Base-by-base conservation (phyloP, 2,797 vertebrate genomes). In the Cyclura pinguis region DNA sequence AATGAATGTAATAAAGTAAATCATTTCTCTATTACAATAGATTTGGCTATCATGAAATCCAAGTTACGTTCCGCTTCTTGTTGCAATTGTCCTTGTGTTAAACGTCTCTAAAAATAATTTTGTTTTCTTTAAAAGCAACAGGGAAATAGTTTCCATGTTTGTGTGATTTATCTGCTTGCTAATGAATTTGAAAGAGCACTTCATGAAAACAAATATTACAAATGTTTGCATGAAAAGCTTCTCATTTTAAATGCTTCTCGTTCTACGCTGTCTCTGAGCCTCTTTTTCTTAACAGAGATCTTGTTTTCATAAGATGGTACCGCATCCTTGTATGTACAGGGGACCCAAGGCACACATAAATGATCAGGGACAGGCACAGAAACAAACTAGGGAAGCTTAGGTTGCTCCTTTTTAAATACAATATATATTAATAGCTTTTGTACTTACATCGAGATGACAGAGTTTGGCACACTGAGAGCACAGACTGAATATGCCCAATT, bases 31-130 rank as follows among this genome's bases (percentile, higher is more conserved):
- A 50, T 20, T 47, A 29, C 6, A 27, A 24, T 67, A 67, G 1
- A 27, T 67, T 80, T 57, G 7, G 59, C 67, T 85, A 55, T 4
- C 64, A 42, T 42, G 74, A 73, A 12, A 73, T 86, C 47, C n/a
- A 12, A 3, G 20, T 76, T 74, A 20, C 35, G 29, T 80, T 52
- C 59, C n/a, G 38, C 35, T 18, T 10, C 10, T 73, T 6, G 9
- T 22, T 50, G 74, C 50, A 62, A 27, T 86, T 10, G 27, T 64
- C 7, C 29, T 62, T 82, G 24, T 16, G 13, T 82, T 55, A 1
- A 57, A 38, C 29, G 27, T 86, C n/a, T 82, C 55, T 52, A 62
- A 82, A 90, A 35, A 57, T 29, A 38, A 38, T 47, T 90, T 67
- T 64, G 57, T 20, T 50, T 86, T 59, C 20, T 6, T 82, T 59